Conservation (phyloP, 30 jellyfish, hydroid and myxozoan genomes). For the Aurelia aurita region DNA sequence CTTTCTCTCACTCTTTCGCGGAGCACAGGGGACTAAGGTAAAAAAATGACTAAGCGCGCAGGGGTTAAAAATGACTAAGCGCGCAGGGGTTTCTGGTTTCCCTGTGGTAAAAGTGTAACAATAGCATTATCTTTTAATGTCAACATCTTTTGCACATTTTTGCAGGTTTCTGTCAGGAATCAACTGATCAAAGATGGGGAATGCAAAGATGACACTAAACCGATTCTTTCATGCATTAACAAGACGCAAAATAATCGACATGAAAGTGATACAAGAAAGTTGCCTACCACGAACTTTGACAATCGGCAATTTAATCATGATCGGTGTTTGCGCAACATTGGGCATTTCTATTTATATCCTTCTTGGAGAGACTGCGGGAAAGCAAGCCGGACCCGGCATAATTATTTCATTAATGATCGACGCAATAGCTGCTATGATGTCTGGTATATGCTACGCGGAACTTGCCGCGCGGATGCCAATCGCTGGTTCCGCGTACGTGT, state of each 20-base stretch:
- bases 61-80: no score
- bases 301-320: conserved; percentile 9
- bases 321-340: conserved; percentile 58
- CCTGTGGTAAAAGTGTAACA: no score
- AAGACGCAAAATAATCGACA: conserved; percentile 32
- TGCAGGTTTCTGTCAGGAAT: no score
- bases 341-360: conserved; percentile 37
- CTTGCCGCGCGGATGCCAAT: conserved; percentile 69
- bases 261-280: background rate
- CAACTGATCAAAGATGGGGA: no score
- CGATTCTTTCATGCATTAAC: background rate
- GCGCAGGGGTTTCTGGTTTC: no score
- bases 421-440: conserved; percentile 57
- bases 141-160: no score
- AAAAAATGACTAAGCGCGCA: no score
- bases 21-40: no score
- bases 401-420: conserved; percentile 30
- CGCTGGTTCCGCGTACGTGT: conserved; percentile 61
- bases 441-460: conserved; percentile 65
- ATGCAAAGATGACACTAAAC: no score
- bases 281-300: conserved; percentile 13
- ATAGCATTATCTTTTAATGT: no score
- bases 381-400: conserved; percentile 54
- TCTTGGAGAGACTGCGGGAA: conserved; percentile 45
- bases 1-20: no score